phyloP scores from a whole-genome alignment of 2,888 invertebrate species.

The Drosophila ochracea region DNA sequence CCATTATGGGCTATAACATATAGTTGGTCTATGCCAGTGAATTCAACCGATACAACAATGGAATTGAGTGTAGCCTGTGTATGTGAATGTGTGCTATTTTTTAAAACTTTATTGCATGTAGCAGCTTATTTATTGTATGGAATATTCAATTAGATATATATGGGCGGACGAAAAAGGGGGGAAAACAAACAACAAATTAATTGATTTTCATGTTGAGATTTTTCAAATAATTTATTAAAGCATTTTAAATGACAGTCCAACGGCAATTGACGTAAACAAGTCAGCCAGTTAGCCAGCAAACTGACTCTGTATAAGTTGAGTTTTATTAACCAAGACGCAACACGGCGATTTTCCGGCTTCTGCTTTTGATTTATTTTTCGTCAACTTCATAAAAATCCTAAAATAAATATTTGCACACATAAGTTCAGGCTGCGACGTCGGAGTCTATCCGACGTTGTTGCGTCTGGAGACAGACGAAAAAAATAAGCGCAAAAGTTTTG shows the following conservation, averaged over 20 bases:
- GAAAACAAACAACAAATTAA: slow-evolving; percentile 47
- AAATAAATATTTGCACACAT: slow-evolving; percentile 74
- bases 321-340: slow-evolving; percentile 59
- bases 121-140: slow-evolving; percentile 28
- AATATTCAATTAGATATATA: slow-evolving; percentile 66
- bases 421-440: slow-evolving; percentile 40
- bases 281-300: slow-evolving; percentile 5
- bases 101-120: slow-evolving; percentile 28
- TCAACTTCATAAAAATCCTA: slow-evolving; percentile 66
- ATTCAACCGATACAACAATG: slow-evolving; percentile 44
- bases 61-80: background rate
- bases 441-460: slow-evolving; percentile 17
- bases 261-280: slow-evolving; percentile 10
- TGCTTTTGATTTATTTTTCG: slow-evolving; percentile 41
- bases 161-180: slow-evolving; percentile 1
- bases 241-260: slow-evolving; percentile 5
- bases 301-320: slow-evolving; percentile 35
- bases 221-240: slow-evolving; percentile 26
- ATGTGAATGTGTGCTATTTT: slow-evolving; percentile 9
- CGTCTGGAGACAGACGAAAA: slow-evolving; percentile 61
- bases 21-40: slow-evolving; percentile 26
- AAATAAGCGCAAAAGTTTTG: slow-evolving; percentile 62
- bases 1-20: slow-evolving; percentile 33
- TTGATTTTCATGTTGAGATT: slow-evolving; percentile 55
- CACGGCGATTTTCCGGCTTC: slow-evolving; percentile 51